Evolutionary conservation across 2,888 invertebrate species (phyloP), one percentile per base, ranked within the genome.

Genomic region (Thecophora atra): DNA sequence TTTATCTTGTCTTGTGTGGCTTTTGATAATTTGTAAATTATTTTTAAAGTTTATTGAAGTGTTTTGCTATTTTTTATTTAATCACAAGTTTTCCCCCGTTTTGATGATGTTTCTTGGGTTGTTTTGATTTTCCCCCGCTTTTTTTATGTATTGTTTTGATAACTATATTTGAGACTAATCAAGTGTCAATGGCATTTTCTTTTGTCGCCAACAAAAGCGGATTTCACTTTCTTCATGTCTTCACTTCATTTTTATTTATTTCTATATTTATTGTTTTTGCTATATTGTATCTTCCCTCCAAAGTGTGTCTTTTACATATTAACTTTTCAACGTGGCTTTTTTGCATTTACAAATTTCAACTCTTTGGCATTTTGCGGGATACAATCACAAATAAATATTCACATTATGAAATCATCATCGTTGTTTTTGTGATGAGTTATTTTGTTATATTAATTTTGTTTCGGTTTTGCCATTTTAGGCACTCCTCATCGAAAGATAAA

Each of bases 131-230:
- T 70, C 66, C 70, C 54, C 65, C 72, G 74, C 73, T 70, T 66
- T 69, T 70, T 24, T 68, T 70, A 69, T 73, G 75, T 76, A 71
- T 74, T 78, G 72, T 78, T 81, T 78, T 75, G 75, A 76, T 17
- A 28, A 15, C 26, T 80, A 77, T 78, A 26, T 47, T 47, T 37
- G 37, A 79, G 78, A 75, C 74, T 76, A 5, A 28, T 30, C 80
- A 82, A 82, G 82, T 82, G 81, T 81, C 81, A 81, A 81, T 81
- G 81, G 82, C 81, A 82, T 78, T 75, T n/a, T 74, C 17, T 58
- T 74, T 63, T 3, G 37, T 42, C 30, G 13, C 6, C 51, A 51
- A 17, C 70, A 78, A 80, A 80, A 81, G 79, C 80, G 76, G 79
- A 80, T 83, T 83, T 82, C 79, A 83, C 82, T 82, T 82, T 83